Conservation (phyloP, 2,888 invertebrate genomes). For the Mechanitis messenoides region DNA sequence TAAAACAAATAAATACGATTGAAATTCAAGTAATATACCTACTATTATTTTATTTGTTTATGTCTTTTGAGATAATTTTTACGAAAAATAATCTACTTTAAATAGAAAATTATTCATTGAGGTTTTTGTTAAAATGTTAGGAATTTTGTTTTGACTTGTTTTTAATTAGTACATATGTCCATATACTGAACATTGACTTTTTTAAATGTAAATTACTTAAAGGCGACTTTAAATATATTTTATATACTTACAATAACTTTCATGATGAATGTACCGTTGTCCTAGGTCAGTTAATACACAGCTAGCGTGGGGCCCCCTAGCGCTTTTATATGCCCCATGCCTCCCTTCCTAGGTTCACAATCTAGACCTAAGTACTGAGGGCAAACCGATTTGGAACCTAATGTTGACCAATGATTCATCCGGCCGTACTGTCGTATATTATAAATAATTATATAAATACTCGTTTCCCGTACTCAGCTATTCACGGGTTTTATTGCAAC, state of each 20-base stretch:
- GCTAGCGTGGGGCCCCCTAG: conserved; percentile 14
- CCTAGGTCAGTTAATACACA: neutral
- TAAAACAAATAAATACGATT: no score
- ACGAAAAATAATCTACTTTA: no score
- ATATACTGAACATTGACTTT: neutral
- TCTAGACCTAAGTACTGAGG: conserved; percentile 21
- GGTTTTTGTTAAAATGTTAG: no score
- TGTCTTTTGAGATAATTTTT: no score
- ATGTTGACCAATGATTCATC: conserved; percentile 22
- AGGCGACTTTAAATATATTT: neutral
- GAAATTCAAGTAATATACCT: no score
- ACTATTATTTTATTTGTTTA: no score
- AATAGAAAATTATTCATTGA: no score
- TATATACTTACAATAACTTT: conserved; percentile 39
- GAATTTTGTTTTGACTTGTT: no score
- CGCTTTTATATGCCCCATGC: conserved; percentile 34
- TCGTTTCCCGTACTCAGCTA: conserved; percentile 13
- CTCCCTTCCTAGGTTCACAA: conserved; percentile 27
- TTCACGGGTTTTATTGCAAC: neutral
- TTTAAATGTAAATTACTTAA: neutral
- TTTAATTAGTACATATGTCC: neutral
- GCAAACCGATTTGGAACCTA: conserved; percentile 10
- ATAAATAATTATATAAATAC: conserved; percentile 7
- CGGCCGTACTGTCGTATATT: conserved; percentile 16
- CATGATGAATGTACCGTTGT: conserved; percentile 27